phyloP scores from a whole-genome alignment of 2,888 invertebrate genomes.

The Bombylius major region DNA sequence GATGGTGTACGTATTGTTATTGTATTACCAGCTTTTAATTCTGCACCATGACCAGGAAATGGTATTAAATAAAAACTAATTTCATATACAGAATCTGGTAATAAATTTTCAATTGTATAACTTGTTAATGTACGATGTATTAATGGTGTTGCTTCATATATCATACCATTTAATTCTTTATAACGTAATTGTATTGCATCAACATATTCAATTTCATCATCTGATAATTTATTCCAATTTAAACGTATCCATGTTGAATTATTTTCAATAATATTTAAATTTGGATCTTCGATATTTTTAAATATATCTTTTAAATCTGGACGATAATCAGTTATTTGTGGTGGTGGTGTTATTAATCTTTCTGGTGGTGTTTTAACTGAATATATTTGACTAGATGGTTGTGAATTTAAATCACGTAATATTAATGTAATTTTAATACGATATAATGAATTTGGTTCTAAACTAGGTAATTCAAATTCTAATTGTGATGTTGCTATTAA shows the following conservation, averaged over 20 bases:
- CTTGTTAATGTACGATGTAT: constrained; percentile 69
- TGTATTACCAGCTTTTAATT: constrained; percentile 57
- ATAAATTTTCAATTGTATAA: constrained; percentile 64
- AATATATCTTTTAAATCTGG: constrained; percentile 36
- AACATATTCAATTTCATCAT: constrained; percentile 68
- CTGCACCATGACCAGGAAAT: constrained; percentile 64
- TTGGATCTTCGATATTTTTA: constrained; percentile 54
- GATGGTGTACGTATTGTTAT: constrained; percentile 60
- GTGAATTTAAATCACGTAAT: constrained; percentile 61
- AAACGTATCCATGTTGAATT: constrained; percentile 68
- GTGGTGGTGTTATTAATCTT: constrained; percentile 35
- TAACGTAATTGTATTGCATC: constrained; percentile 81
- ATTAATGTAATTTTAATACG: constrained; percentile 70
- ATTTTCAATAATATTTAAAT: constrained; percentile 56
- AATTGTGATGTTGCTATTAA: constrained; percentile 73
- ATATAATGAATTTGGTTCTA: constrained; percentile 69
- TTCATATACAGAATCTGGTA: constrained; percentile 68
- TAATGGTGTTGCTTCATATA: constrained; percentile 72
- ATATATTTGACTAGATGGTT: constrained; percentile 64
- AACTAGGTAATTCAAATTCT: constrained; percentile 66
- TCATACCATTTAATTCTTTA: constrained; percentile 67
- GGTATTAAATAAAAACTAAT: constrained; percentile 74
- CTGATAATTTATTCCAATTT: constrained; percentile 69
- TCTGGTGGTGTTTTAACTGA: constrained; percentile 55
- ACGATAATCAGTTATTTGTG: constrained; percentile 29